Conservation (phyloP, 2,888 invertebrate species). For the Norana najaformis region DNA sequence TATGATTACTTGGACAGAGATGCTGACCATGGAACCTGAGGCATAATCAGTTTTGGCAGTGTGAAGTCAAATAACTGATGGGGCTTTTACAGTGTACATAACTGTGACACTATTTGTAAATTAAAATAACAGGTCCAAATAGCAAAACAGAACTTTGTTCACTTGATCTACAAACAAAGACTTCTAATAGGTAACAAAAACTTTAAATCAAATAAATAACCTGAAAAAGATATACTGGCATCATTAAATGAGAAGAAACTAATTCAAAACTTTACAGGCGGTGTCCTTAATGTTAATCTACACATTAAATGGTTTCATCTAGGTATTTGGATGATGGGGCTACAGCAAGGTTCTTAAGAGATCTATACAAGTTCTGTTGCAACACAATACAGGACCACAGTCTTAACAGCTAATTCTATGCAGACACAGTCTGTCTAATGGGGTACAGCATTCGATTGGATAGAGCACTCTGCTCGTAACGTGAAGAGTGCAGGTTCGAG, state of each 20-base stretch:
- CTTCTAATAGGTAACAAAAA: not conserved
- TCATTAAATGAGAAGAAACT: not conserved
- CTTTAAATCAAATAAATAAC: not conserved
- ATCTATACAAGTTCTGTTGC: not conserved
- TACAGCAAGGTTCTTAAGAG: not conserved
- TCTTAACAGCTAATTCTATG: too few species aligned
- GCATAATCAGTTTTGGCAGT: not conserved
- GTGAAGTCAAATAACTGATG: not conserved
- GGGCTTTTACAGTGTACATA: too few species aligned
- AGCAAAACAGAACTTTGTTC: not conserved
- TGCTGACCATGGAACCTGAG: not conserved
- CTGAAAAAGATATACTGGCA: not conserved
- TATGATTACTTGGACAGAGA: too few species aligned
- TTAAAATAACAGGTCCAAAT: conserved; percentile 4
- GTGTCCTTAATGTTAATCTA: too few species aligned
- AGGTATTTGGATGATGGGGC: not conserved
- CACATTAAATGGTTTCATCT: not conserved
- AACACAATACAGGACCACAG: not conserved
- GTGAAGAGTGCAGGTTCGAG: too few species aligned
- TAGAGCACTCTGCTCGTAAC: too few species aligned
- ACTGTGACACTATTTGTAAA: not conserved
- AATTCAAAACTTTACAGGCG: not conserved
- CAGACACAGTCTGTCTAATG: not conserved
- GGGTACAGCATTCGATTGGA: too few species aligned
- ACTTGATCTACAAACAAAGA: not conserved